phyloP scores from a whole-genome alignment of 2,113 vertebrate genomes.

The Hyla sarda region DNA sequence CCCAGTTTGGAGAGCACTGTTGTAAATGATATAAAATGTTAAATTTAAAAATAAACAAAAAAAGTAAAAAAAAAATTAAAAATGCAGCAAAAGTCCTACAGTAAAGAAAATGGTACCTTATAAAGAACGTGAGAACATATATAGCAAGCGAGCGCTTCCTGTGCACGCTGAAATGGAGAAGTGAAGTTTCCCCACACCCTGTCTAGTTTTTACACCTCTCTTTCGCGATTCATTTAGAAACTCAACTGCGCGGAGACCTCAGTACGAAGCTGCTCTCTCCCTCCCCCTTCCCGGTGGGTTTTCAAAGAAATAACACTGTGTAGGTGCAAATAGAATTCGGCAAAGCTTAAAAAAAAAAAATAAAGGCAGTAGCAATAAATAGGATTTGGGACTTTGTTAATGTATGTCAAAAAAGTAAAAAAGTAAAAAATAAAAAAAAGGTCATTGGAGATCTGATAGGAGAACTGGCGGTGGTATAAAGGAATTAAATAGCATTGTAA shows the following conservation, averaged over 20 bases:
- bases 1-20: too few species aligned
- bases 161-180: slow-evolving; percentile 44
- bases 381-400: not conserved
- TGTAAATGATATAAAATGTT: too few species aligned
- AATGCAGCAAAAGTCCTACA: not conserved
- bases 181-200: slow-evolving; percentile 43
- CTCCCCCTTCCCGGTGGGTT: too few species aligned
- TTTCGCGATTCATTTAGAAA: slow-evolving; percentile 43
- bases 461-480: not conserved
- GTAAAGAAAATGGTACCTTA: not conserved
- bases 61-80: too few species aligned
- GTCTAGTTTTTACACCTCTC: not conserved
- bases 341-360: not conserved
- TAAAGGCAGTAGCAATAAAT: not conserved
- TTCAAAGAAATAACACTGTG: not conserved
- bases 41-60: too few species aligned
- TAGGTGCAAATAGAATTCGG: not conserved
- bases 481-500: not conserved
- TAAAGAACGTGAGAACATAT: slow-evolving; percentile 21
- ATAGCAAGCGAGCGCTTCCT: slow-evolving; percentile 27
- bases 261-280: too few species aligned
- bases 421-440: too few species aligned
- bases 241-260: not conserved
- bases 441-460: not conserved
- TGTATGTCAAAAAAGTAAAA: not conserved